Percentiles rank a stretch among this genome's conserved stretches.
These are phyloP conservation scores for Leptoclinus maculatus DNA, from an alignment of 2,797 vertebrate species.

Conservation along the genomic window DNA sequence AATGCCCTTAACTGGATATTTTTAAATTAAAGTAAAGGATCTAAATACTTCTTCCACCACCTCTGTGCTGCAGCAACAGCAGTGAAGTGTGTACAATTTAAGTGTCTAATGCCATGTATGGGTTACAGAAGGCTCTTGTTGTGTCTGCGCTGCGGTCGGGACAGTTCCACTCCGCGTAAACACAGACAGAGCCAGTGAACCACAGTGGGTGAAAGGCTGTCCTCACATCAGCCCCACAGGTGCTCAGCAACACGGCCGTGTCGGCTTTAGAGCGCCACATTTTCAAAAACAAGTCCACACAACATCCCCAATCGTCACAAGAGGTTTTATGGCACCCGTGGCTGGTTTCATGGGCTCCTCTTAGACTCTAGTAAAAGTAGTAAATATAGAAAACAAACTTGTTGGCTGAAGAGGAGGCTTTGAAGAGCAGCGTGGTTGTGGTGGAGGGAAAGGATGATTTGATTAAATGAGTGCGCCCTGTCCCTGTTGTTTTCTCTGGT, in stretches of 20 bases:
- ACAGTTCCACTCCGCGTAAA: constrained; percentile 59
- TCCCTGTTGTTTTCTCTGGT: constrained; percentile 60
- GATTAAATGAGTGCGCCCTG: constrained; percentile 55
- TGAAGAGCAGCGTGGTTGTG: constrained; percentile 48
- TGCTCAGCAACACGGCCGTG: constrained; percentile 26
- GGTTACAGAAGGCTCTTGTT: constrained; percentile 48
- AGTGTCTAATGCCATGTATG: constrained; percentile 27
- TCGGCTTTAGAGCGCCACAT: constrained; percentile 22
- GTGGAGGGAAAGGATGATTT: constrained; percentile 54
- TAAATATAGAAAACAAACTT: constrained; percentile 71
- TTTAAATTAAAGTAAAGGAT: not conserved
- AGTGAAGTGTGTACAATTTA: constrained; percentile 18
- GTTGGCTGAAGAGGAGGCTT: constrained; percentile 45
- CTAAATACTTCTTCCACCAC: constrained; percentile 15
- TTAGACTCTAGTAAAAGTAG: constrained; percentile 63
- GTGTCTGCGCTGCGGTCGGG: constrained; percentile 61
- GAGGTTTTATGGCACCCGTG: constrained; percentile 54
- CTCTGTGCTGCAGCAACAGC: constrained; percentile 5
- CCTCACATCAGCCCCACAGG: constrained; percentile 54
- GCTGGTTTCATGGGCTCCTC: constrained; percentile 62
- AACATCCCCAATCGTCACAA: constrained; percentile 42
- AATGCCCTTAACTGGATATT: not conserved
- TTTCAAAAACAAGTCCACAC: constrained; percentile 55
- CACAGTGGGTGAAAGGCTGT: constrained; percentile 49
- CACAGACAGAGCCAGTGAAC: constrained; percentile 69